Conservation (phyloP, 2,113 vertebrate species). For the Alectura lathami region DNA sequence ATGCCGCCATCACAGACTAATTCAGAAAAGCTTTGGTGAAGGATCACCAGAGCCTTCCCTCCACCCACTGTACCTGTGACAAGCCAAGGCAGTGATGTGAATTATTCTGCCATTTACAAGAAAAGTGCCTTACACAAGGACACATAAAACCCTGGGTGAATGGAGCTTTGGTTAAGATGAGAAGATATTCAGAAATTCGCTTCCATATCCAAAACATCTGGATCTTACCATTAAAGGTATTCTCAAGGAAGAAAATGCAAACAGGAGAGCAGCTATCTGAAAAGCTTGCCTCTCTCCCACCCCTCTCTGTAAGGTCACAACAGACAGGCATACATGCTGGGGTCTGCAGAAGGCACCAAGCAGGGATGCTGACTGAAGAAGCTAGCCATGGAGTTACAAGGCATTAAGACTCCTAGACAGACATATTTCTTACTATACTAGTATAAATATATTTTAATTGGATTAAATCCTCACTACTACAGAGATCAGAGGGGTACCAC, state of each 20-base stretch:
- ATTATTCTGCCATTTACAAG: background rate
- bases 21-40: background rate
- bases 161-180: background rate
- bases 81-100: background rate
- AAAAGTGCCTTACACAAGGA: background rate
- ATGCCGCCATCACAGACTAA: background rate
- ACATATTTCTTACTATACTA: background rate
- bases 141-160: background rate
- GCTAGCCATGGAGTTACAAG: background rate
- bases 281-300: background rate
- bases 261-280: background rate
- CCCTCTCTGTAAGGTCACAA: background rate
- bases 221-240: background rate
- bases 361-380: background rate
- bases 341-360: background rate
- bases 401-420: background rate
- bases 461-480: background rate
- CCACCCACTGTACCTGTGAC: background rate
- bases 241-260: background rate
- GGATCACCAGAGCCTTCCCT: background rate
- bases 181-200: background rate
- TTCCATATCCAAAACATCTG: background rate
- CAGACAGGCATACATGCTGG: background rate
- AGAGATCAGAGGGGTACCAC: background rate
- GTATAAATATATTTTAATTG: background rate